Conservation (phyloP, 2,888 invertebrate genomes). For the Melanostoma scalare region DNA sequence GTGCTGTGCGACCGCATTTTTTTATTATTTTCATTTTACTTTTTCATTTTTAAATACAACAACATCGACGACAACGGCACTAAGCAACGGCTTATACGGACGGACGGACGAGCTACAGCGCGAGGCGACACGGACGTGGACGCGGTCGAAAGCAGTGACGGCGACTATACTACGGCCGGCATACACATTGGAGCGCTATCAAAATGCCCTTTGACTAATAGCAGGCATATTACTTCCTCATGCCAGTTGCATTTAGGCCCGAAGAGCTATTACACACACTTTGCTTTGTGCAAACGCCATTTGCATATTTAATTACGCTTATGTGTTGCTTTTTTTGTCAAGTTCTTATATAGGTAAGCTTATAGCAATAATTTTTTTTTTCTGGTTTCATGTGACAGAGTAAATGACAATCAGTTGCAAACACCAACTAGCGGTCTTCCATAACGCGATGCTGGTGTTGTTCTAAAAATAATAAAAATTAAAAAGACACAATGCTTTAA, state of each 20-base stretch:
- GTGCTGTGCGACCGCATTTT: constrained; percentile 49
- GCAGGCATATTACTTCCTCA: constrained; percentile 72
- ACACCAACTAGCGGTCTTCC: constrained; percentile 38
- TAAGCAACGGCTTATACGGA: constrained; percentile 10
- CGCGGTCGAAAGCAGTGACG: constrained; percentile 15
- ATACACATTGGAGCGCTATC: constrained; percentile 70
- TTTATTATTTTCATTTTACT: constrained; percentile 2
- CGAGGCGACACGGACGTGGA: constrained; percentile 15
- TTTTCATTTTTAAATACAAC: background rate
- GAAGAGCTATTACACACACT: constrained; percentile 71
- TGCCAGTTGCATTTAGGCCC: constrained; percentile 71
- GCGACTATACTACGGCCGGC: constrained; percentile 25
- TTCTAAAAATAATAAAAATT: constrained; percentile 35
- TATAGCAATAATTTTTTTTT: constrained; percentile 9
- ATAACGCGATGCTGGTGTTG: constrained; percentile 31
- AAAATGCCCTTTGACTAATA: constrained; percentile 73
- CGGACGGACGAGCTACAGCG: constrained; percentile 10
- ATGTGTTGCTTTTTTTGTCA: constrained; percentile 43
- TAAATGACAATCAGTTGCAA: constrained; percentile 63
- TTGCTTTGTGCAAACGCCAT: constrained; percentile 72
- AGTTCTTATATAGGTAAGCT: constrained; percentile 16
- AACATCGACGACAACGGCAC: constrained; percentile 20
- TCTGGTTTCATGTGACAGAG: constrained; percentile 32
- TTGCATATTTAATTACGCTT: constrained; percentile 70
- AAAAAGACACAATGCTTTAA: constrained; percentile 4